Evolutionary conservation across 1,140 invertebrate genomes (phyloP).

Genomic region (Camponotus vicinus): DNA sequence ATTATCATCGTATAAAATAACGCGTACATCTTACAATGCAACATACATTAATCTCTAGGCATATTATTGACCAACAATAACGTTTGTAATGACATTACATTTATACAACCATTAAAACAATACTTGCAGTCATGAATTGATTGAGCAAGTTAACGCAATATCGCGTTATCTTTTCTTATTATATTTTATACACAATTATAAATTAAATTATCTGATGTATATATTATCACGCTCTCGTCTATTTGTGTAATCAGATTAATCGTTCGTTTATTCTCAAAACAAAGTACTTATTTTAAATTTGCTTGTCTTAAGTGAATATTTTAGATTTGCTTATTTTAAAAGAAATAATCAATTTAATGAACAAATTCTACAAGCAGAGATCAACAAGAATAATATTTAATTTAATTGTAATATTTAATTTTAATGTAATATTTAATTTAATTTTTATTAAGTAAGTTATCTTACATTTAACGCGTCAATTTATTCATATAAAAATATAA

Average conservation of each 20-base stretch:
- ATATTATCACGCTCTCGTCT: neutral
- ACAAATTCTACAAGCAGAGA: too few relatives aligned
- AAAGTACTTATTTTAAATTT: neutral
- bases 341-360: too few relatives aligned
- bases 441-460: too few relatives aligned
- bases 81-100: neutral
- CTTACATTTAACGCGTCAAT: too few relatives aligned
- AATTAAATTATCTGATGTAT: neutral
- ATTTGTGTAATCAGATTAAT: neutral
- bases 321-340: too few relatives aligned
- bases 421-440: too few relatives aligned
- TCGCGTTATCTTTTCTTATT: neutral
- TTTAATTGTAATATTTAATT: too few relatives aligned
- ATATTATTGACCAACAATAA: neutral
- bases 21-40: neutral
- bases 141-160: neutral
- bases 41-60: neutral
- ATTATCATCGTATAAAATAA: neutral
- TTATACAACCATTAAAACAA: neutral
- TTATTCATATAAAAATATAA: too few relatives aligned
- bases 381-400: too few relatives aligned
- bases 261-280: neutral
- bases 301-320: too few relatives aligned
- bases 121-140: neutral
- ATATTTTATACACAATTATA: neutral